Evolutionary conservation across 92 coral and sea anemone species (phyloP), one percentile per base, ranked within the genome.

Genomic region (Umimayanthus chanpuru): DNA sequence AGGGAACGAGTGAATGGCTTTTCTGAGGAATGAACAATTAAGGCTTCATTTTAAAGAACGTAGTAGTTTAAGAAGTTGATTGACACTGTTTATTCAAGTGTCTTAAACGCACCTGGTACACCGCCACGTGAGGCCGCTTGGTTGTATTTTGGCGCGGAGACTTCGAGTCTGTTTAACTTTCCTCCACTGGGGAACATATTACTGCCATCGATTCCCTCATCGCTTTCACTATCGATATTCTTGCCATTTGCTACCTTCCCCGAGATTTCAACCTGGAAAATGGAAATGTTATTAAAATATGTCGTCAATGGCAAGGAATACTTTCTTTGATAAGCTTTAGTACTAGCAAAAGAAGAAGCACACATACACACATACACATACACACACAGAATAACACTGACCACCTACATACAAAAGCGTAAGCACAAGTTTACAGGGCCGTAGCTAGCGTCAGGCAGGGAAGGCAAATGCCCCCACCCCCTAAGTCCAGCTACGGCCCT

Each of bases 221-320:
- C 85, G 4, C 36, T 61, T 6, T 70, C 86, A 21, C 14, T 41
- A 29, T 82, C 77, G 12, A 82, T 82, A 47, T 43, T 82, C 41
- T 82, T 67, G 61, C 44, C 41, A 26, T 67, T 70, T 14, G 66
- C 18, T 82, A 68, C 28, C 43, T 82, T 82, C 25, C 86, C 86
- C 20, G 86, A 68, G 16, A 82, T 82, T 82, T 82, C 86, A 53
- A 82, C 86, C 86, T 82, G 6, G 4, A 10, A 30, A 4, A 82
- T 6, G 16, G 5, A 0, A 56, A n/a, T 6, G 25, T 11, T 80
- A 7, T 32, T 23, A 61, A 1, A 20, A 61, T 1, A 61, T 26
- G 21, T 56, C 7, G 3, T 32, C 36, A 20, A 20, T 18, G 68
- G 8, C 26, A 4, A 8, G 8, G 26, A 3, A 18, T 2, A 20